Conservation (phyloP, 2,113 vertebrate genomes). For the Morone saxatilis region DNA sequence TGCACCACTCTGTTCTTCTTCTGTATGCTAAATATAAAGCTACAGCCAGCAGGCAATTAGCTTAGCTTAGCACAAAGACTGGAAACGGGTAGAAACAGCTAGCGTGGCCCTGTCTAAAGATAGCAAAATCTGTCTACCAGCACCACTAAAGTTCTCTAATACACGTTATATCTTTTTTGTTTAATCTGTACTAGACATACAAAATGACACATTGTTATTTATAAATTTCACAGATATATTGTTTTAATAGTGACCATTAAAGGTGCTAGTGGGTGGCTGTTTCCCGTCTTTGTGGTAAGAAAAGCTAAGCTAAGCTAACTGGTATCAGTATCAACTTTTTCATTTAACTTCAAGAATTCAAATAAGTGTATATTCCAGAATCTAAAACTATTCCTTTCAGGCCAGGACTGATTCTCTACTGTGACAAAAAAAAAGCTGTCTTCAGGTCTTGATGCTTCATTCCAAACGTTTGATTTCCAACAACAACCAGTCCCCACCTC, state of each 20-base stretch:
- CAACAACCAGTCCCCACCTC: background rate
- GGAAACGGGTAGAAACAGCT: background rate
- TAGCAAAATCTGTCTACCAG: background rate
- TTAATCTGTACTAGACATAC: background rate
- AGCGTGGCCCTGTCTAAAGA: no score
- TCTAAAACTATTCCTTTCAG: background rate
- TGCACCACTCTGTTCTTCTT: background rate
- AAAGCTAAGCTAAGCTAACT: background rate
- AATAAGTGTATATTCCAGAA: background rate
- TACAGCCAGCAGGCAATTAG: background rate
- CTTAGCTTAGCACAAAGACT: constrained; percentile 6
- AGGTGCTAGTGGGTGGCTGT: background rate
- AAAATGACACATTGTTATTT: background rate
- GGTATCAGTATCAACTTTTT: background rate
- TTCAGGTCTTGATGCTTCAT: background rate
- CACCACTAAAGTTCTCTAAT: background rate
- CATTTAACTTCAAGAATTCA: background rate
- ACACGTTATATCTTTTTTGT: background rate
- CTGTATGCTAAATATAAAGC: background rate
- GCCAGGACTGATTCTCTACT: background rate
- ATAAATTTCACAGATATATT: background rate
- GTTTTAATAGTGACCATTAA: background rate
- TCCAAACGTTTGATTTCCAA: constrained; percentile 3
- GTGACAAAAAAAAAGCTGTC: background rate
- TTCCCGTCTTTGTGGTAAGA: background rate